A percentile compares a stretch with the other conserved stretches of the same genome.
These are phyloP conservation scores for Drosophila virilis DNA, from an alignment of 1,140 invertebrate genomes.

Conservation along the genomic window DNA sequence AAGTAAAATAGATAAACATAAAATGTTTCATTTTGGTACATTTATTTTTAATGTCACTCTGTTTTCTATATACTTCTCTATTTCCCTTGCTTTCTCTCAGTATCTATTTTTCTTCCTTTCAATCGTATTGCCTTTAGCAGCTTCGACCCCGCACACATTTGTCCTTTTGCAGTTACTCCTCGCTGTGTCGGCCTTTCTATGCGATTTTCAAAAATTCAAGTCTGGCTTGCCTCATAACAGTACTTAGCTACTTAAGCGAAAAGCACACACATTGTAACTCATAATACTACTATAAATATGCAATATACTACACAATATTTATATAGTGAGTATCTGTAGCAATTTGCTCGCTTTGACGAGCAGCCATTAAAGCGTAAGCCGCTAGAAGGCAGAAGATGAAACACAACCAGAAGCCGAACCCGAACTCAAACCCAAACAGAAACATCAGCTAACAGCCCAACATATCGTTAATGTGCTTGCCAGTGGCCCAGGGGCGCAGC, in stretches of 20 bases:
- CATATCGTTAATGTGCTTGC: slow-evolving; percentile 71
- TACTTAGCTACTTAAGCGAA: too few relatives aligned
- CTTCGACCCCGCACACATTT: neutral
- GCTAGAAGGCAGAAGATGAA: neutral
- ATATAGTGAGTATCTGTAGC: slow-evolving; percentile 35
- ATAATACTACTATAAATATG: neutral
- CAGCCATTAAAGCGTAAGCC: slow-evolving; percentile 63
- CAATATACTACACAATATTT: neutral
- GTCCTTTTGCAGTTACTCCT: neutral
- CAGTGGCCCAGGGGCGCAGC: slow-evolving; percentile 10
- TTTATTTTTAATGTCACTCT: too few relatives aligned
- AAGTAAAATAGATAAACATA: too few relatives aligned
- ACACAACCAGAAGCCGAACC: neutral
- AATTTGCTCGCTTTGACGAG: slow-evolving; percentile 61
- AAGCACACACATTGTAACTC: too few relatives aligned
- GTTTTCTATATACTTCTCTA: neutral
- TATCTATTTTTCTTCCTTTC: neutral
- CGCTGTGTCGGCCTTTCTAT: neutral
- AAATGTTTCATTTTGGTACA: too few relatives aligned
- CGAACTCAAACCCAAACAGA: slow-evolving; percentile 6
- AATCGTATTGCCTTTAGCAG: too few relatives aligned
- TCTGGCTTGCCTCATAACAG: too few relatives aligned
- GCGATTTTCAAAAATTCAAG: neutral
- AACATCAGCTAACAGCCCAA: slow-evolving; percentile 60
- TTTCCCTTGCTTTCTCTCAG: neutral